Evolutionary conservation across 2,113 vertebrate species (phyloP).

Genomic region (Pluvialis apricaria): DNA sequence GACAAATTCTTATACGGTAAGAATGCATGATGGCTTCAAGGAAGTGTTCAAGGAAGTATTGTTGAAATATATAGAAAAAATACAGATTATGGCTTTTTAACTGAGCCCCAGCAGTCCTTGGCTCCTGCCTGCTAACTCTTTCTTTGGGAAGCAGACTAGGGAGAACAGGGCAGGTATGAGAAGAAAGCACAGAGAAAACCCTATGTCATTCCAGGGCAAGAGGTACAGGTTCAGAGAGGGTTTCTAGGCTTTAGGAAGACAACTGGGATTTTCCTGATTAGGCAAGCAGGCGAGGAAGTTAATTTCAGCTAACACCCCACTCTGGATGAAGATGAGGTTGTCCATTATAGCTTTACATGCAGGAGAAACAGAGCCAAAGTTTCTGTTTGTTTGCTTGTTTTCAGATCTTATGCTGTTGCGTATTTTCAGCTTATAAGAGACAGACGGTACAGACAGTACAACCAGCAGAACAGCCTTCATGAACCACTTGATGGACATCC

Average conservation of each 20-base stretch:
- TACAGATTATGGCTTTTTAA: background rate
- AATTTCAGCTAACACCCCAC: background rate
- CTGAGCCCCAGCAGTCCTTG: background rate
- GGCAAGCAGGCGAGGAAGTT: background rate
- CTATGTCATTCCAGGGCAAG: background rate
- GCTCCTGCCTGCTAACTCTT: background rate
- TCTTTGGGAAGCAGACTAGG: background rate
- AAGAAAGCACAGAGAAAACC: background rate
- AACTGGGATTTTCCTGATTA: background rate
- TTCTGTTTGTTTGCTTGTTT: background rate
- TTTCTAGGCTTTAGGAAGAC: background rate
- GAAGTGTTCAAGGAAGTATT: background rate
- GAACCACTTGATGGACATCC: background rate
- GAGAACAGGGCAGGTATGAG: background rate
- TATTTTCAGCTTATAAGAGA: background rate
- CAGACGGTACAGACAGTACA: accelerated
- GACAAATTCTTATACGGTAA: background rate
- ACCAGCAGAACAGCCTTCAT: background rate
- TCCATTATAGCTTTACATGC: background rate
- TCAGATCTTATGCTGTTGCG: background rate
- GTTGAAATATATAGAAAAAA: background rate
- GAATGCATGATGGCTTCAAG: background rate
- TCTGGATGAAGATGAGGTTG: background rate
- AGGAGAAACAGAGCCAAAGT: background rate
- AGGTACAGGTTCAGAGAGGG: background rate